phyloP scores from a whole-genome alignment of 2,797 vertebrate genomes.

The Sebastes kiyomatsui region DNA sequence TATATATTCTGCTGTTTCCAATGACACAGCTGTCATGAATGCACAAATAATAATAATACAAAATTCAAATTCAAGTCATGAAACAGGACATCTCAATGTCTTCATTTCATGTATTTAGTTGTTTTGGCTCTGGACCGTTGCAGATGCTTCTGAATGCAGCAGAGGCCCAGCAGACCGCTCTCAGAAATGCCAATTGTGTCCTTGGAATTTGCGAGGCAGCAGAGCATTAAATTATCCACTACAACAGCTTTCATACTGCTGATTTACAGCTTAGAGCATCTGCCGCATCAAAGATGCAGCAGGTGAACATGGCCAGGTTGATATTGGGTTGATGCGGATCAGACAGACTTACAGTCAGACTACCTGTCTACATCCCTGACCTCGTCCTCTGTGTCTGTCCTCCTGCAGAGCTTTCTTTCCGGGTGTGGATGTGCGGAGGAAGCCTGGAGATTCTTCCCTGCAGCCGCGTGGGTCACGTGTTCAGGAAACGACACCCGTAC shows the following conservation, averaged over 20 bases:
- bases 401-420: slow-evolving; percentile 93
- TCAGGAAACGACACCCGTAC: slow-evolving; percentile 97
- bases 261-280: slow-evolving; percentile 19
- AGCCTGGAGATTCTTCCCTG: slow-evolving; percentile 98
- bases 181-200: slow-evolving; percentile 19
- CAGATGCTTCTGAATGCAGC: slow-evolving; percentile 23
- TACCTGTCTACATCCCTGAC: background rate
- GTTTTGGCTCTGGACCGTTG: background rate
- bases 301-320: background rate
- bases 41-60: background rate
- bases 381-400: background rate
- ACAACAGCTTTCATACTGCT: slow-evolving; percentile 16
- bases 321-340: background rate
- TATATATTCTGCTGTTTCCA: background rate
- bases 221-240: slow-evolving; percentile 17
- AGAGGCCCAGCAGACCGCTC: background rate
- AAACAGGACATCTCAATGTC: background rate
- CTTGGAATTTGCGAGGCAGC: slow-evolving; percentile 32
- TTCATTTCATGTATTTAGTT: background rate
- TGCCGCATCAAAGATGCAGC: slow-evolving; percentile 17
- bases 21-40: background rate
- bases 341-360: background rate
- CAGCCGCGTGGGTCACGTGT: slow-evolving; percentile 97
- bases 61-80: background rate
- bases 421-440: slow-evolving; percentile 98